A percentile compares a stretch with the other conserved stretches of the same genome.
These are phyloP conservation scores for Desoria tigrina DNA, from an alignment of 2,888 invertebrate genomes.

Conservation along the genomic window DNA sequence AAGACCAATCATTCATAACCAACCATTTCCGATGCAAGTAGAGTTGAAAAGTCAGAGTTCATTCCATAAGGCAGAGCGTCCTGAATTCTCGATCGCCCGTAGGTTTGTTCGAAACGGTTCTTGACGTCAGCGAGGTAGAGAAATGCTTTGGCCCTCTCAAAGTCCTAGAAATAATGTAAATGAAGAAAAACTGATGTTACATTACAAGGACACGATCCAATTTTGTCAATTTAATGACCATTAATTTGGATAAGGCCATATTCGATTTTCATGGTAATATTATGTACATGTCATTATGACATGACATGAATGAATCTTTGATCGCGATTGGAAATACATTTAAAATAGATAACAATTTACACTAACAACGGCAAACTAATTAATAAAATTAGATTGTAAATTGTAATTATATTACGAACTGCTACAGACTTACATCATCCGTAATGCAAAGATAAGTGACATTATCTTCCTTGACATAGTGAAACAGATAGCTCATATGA, in stretches of 20 bases:
- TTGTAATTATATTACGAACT: too few relatives aligned
- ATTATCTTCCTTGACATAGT: constrained; percentile 82
- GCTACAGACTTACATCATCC: constrained; percentile 72
- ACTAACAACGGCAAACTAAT: too few relatives aligned
- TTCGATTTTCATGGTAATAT: too few relatives aligned
- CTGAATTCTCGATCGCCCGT: constrained; percentile 71
- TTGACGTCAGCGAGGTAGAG: constrained; percentile 87
- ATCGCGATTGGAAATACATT: too few relatives aligned
- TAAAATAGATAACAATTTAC: too few relatives aligned
- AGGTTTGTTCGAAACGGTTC: constrained; percentile 78
- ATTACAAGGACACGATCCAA: not conserved
- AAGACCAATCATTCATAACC: too few relatives aligned
- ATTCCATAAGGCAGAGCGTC: constrained; percentile 92
- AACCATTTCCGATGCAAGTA: constrained; percentile 85
- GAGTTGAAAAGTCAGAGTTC: constrained; percentile 88
- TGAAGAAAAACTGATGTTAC: constrained; percentile 17
- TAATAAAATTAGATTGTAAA: too few relatives aligned
- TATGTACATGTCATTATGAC: too few relatives aligned
- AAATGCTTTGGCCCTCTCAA: constrained; percentile 88
- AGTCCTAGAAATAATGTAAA: constrained; percentile 69
- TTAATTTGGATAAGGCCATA: not conserved
- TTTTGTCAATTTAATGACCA: too few relatives aligned
- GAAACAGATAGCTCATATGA: constrained; percentile 89
- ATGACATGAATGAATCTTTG: too few relatives aligned
- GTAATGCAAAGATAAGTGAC: constrained; percentile 93